Conservation (phyloP, 2,113 vertebrate species). For the Campylomormyrus tamandua region DNA sequence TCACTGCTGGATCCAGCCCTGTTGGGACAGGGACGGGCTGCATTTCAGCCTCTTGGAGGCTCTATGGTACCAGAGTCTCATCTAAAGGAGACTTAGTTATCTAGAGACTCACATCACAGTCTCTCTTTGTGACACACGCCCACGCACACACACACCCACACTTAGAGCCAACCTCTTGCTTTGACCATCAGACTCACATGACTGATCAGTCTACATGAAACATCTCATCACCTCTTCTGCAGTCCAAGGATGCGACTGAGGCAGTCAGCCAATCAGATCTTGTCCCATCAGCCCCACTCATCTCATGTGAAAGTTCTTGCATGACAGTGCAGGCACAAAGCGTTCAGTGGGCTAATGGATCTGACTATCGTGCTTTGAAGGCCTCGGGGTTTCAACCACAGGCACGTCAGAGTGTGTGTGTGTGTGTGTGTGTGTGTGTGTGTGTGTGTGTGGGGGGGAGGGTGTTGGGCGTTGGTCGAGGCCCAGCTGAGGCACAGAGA, state of each 20-base stretch:
- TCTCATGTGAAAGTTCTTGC: background rate
- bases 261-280: background rate
- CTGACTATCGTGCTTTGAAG: background rate
- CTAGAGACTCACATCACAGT: background rate
- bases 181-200: background rate
- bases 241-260: background rate
- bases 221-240: background rate
- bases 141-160: background rate
- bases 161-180: background rate
- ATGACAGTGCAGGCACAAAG: background rate
- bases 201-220: background rate
- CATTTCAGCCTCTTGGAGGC: background rate
- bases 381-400: background rate
- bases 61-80: background rate
- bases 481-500: background rate
- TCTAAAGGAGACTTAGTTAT: background rate
- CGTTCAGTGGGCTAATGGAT: background rate
- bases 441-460: no score
- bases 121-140: background rate
- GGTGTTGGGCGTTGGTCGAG: background rate
- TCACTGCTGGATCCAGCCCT: slow-evolving; percentile 86
- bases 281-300: background rate
- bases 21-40: background rate
- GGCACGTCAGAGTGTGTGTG: background rate
- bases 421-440: background rate